A percentile compares a stretch with the other conserved stretches of the same genome.
Conservation (phyloP, 2,113 vertebrate genomes). For the Pheucticus melanocephalus region DNA sequence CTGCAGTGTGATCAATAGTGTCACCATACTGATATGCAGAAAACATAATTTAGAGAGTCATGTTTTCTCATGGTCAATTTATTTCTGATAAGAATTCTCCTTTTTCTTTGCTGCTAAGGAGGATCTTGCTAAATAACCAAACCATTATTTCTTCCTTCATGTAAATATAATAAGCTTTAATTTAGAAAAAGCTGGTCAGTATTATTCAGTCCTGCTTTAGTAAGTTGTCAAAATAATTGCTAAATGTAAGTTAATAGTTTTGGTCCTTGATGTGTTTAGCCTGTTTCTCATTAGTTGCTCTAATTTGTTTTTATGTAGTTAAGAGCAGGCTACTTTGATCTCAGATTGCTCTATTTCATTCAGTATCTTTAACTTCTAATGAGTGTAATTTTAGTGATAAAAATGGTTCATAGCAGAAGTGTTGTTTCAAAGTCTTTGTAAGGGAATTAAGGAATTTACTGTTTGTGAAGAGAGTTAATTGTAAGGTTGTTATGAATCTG, state of each 20-base stretch:
- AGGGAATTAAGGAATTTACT: constrained; percentile 17
- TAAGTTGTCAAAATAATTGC: constrained; percentile 40
- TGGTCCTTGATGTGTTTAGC: constrained; percentile 22
- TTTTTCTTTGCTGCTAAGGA: not conserved
- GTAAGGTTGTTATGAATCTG: not conserved
- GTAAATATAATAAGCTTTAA: not conserved
- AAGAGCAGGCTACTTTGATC: constrained; percentile 27
- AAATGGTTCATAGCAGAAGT: not conserved
- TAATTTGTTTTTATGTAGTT: constrained; percentile 38
- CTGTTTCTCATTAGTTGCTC: constrained; percentile 26
- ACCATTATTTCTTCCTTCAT: not conserved
- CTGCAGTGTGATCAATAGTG: constrained; percentile 30
- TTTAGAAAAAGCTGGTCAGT: not conserved
- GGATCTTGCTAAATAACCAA: not conserved
- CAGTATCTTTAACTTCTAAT: constrained; percentile 19
- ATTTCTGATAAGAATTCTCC: not conserved
- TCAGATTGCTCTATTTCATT: constrained; percentile 30
- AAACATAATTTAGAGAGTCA: not conserved
- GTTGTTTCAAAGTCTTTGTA: constrained; percentile 21
- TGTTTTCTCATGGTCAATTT: not conserved
- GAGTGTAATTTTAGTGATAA: not conserved
- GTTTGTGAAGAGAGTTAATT: not conserved
- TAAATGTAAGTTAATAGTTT: not conserved
- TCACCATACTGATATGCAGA: not conserved
- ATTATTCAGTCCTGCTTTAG: not conserved